Base-by-base conservation (phyloP, 2,888 invertebrate species). In the Rhagonycha fulva region DNA sequence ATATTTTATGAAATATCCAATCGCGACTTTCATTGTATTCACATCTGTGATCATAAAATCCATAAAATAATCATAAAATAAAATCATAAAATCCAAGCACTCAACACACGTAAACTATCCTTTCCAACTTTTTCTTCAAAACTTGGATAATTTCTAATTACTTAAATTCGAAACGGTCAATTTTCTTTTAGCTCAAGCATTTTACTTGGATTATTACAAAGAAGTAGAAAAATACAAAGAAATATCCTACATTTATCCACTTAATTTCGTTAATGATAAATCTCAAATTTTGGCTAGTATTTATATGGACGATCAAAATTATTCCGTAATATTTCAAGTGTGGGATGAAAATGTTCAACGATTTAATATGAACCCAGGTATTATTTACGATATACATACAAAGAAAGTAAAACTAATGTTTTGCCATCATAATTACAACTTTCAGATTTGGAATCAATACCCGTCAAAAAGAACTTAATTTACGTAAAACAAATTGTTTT, bases 101-200 rank as follows among this genome's bases (percentile, higher is more conserved):
- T n/a, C n/a, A n/a, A n/a, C n/a, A n/a, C n/a, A n/a, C n/a, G n/a
- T n/a, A n/a, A n/a, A n/a, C n/a, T n/a, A n/a, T n/a, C n/a, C n/a
- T n/a, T n/a, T n/a, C n/a, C n/a, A n/a, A n/a, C n/a, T n/a, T n/a
- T n/a, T n/a, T n/a, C n/a, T n/a, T n/a, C n/a, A n/a, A n/a, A n/a
- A n/a, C n/a, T n/a, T n/a, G n/a, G n/a, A n/a, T n/a, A n/a, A 28
- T 24, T 60, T 73, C 47, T 9, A 79, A 67, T 70, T 72, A 9
- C 67, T 23, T 68, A 62, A 19, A 19, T 19, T 19, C 19, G 19
- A 19, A 19, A 32, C 66, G 24, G n/a, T 14, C 62, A 23, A 71
- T 70, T 47, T 62, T 66, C 26, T 75, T 80, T 9, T 75, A 87
- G 87, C 79, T 72, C 85, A 84, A 81, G 85, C 86, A 7, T 83